A percentile compares a stretch with the other conserved stretches of the same genome.
Evolutionary conservation across 2,113 vertebrate genomes (phyloP).

Genomic region (Sapajus apella): DNA sequence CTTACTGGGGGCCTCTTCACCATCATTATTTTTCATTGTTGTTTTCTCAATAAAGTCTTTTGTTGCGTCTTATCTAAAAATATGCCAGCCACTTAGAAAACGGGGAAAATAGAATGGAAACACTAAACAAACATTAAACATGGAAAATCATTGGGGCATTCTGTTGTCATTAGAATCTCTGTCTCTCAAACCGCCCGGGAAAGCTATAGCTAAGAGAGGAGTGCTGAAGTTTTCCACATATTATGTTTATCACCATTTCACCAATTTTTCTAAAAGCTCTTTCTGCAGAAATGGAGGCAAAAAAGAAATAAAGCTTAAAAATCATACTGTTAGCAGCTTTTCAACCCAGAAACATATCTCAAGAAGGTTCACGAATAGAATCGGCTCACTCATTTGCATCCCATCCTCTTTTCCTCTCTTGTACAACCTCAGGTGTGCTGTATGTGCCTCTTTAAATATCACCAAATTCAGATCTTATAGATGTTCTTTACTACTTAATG

Average conservation of each 20-base stretch:
- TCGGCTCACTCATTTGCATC: neutral
- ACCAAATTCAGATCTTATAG: neutral
- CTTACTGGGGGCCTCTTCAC: neutral
- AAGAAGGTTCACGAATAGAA: neutral
- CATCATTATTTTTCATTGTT: neutral
- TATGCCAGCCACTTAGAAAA: neutral
- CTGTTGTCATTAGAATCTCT: neutral
- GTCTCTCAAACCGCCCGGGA: neutral
- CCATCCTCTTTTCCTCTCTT: neutral
- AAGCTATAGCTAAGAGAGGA: neutral
- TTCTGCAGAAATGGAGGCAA: neutral
- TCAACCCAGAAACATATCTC: neutral
- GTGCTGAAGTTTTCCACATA: rapidly evolving
- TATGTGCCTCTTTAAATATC: neutral
- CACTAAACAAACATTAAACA: neutral
- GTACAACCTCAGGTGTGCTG: neutral
- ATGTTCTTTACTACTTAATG: neutral
- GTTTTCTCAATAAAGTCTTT: slow-evolving; percentile 19
- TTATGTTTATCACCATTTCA: neutral
- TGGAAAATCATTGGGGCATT: neutral
- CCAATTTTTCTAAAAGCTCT: neutral
- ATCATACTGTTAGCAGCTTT: neutral
- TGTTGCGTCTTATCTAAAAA: slow-evolving; percentile 58
- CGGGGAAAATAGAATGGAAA: neutral
- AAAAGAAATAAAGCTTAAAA: neutral